phyloP scores from a whole-genome alignment of 2,888 invertebrate species.

The Athripsodes cinereus region DNA sequence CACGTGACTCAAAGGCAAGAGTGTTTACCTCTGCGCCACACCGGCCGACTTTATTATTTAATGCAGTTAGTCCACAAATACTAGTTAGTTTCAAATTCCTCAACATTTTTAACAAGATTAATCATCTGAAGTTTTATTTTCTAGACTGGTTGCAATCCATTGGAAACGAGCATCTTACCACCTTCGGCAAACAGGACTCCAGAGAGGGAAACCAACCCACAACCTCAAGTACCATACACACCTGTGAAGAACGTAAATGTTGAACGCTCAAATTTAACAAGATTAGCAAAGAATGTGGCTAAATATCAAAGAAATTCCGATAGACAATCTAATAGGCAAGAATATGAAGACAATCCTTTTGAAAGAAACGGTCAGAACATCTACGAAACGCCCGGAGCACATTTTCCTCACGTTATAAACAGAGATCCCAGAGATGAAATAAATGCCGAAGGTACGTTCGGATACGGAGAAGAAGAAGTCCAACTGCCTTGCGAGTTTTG shows the following conservation, averaged over 20 bases:
- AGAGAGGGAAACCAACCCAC: neutral
- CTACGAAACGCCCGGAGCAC: neutral
- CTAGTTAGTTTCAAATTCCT: too few species aligned
- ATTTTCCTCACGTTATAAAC: neutral
- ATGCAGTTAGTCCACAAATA: too few species aligned
- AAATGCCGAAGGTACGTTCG: constrained; percentile 17
- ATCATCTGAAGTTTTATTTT: too few species aligned
- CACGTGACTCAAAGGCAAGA: too few species aligned
- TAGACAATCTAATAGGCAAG: neutral
- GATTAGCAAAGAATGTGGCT: neutral
- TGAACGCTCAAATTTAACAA: constrained; percentile 1
- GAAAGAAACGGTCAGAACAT: neutral
- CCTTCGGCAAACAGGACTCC: neutral
- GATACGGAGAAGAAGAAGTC: constrained; percentile 33
- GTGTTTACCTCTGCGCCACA: too few species aligned
- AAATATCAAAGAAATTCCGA: neutral
- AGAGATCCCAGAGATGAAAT: constrained; percentile 5
- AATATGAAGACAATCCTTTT: neutral
- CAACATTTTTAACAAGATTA: too few species aligned
- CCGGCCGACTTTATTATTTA: too few species aligned
- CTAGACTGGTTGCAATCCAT: constrained; percentile 39
- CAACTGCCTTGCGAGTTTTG: constrained; percentile 58
- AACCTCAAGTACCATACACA: too few species aligned
- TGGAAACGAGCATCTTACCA: constrained; percentile 33
- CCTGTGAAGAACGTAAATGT: neutral